Percentiles rank a stretch among this genome's conserved stretches.
Evolutionary conservation across 2,888 invertebrate genomes (phyloP).

Genomic region (Acanthoscelides obtectus): DNA sequence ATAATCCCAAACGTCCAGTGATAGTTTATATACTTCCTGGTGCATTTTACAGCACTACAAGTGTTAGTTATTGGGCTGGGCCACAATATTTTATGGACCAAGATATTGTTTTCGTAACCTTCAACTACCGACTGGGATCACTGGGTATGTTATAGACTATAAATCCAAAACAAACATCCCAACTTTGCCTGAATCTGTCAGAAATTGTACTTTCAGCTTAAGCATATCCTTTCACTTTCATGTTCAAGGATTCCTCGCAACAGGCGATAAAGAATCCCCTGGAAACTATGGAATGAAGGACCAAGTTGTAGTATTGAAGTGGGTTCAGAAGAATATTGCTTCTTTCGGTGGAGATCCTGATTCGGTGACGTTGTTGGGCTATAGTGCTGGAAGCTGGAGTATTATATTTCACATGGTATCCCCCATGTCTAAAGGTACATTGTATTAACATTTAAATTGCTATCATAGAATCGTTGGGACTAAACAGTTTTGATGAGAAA

Average conservation of each 20-base stretch:
- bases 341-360: slow-evolving; percentile 65
- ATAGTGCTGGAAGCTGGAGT: slow-evolving; percentile 49
- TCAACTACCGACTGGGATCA: slow-evolving; percentile 60
- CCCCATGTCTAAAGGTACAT: slow-evolving; percentile 57
- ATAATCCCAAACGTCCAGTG: slow-evolving; percentile 52
- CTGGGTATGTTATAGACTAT: slow-evolving; percentile 41
- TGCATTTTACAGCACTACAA: slow-evolving; percentile 59
- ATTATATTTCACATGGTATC: slow-evolving; percentile 55
- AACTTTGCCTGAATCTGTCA: not conserved
- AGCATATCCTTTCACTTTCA: not conserved
- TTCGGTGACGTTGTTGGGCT: slow-evolving; percentile 61
- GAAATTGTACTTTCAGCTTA: not conserved
- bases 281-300: slow-evolving; percentile 70
- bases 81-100: slow-evolving; percentile 62
- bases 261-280: slow-evolving; percentile 60
- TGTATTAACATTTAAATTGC: too few species aligned
- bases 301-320: slow-evolving; percentile 62
- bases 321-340: slow-evolving; percentile 62
- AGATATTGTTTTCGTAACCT: slow-evolving; percentile 60
- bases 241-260: slow-evolving; percentile 48
- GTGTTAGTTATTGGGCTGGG: slow-evolving; percentile 53
- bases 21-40: slow-evolving; percentile 66
- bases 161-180: not conserved
- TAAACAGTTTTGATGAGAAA: too few species aligned
- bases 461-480: too few species aligned